Conservation (phyloP, 2,113 vertebrate genomes). For the Triplophysa rosa region DNA sequence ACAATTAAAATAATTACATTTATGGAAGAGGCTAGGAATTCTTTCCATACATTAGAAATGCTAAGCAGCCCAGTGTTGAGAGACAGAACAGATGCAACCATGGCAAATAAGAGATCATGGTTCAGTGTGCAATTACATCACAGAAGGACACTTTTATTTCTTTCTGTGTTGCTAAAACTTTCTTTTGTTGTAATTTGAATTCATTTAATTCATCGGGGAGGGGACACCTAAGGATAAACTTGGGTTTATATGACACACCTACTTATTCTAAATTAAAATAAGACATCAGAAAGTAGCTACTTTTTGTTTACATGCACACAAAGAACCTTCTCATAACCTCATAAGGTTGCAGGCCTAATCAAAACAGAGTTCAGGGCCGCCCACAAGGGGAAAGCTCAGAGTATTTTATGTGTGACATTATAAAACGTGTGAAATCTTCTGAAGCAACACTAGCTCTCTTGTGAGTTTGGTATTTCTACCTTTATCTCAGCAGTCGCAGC, state of each 20-base stretch:
- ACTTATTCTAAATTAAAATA: too few species aligned
- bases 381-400: neutral
- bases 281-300: neutral
- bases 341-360: too few species aligned
- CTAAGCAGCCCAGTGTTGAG: conserved; percentile 8
- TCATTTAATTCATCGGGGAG: neutral
- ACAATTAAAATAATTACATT: conserved; percentile 27
- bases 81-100: conserved; percentile 3
- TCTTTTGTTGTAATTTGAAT: conserved; percentile 5
- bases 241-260: neutral
- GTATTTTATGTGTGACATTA: conserved; percentile 9
- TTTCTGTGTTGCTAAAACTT: neutral
- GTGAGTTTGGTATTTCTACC: neutral
- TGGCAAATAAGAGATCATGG: conserved; percentile 6
- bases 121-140: neutral
- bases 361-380: too few species aligned
- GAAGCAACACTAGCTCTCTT: neutral
- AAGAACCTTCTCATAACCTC: neutral
- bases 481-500: conserved; percentile 1
- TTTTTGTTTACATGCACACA: neutral
- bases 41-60: conserved; percentile 37
- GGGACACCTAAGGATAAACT: neutral
- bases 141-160: neutral
- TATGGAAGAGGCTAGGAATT: neutral
- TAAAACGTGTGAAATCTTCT: neutral